Evolutionary conservation across 35 echinoderm and acorn worm genomes (phyloP), one percentile per base, ranked within the genome.

Genomic region (Acanthaster planci): DNA sequence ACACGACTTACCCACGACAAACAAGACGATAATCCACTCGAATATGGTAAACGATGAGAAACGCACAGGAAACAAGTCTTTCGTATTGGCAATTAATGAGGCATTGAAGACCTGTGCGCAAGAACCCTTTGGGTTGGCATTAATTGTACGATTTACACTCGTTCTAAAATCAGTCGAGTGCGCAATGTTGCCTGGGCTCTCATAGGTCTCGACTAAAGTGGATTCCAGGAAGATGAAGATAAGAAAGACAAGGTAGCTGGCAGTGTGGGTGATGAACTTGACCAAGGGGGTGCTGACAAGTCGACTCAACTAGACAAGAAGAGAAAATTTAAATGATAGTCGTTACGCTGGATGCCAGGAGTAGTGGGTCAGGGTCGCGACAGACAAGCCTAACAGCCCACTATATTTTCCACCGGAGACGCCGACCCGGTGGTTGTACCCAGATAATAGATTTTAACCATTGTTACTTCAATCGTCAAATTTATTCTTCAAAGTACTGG

Each of bases 161-260:
- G 42, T 39, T 0, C 21, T 32, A 3, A 37, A 35, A 32, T 57
- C 30, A 2, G 0, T 7, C 4, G 26, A 35, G 0, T 72, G 80
- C 44, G 17, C 8, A 9, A 47, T 17, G 51, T 84, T 47, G 37
- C 23, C 36, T 26, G 37, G 8, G 34, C 36, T 81, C 39, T 55
- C 7, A 55, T 81, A 67, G 17, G 37, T 80, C 84, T 57, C 21
- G 80, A 55, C 47, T 85, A 91, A 17, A 42, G 84, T 57, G 5
- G 92, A 94, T 76, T 94, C 88, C 23, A 99, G 80, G 81, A 99
- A 99, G 52, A 99, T 78, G 32, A 93, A 37, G 52, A 91, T 51
- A 17, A 97, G 77, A 67, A 93, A 93, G 40, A 93, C 77, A 32
- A 97, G 42, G 56, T 97, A 93, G 14, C 91, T 86, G 17, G 88